Evolutionary conservation across 2,113 vertebrate species (phyloP).

Genomic region (Nanorana parkeri): DNA sequence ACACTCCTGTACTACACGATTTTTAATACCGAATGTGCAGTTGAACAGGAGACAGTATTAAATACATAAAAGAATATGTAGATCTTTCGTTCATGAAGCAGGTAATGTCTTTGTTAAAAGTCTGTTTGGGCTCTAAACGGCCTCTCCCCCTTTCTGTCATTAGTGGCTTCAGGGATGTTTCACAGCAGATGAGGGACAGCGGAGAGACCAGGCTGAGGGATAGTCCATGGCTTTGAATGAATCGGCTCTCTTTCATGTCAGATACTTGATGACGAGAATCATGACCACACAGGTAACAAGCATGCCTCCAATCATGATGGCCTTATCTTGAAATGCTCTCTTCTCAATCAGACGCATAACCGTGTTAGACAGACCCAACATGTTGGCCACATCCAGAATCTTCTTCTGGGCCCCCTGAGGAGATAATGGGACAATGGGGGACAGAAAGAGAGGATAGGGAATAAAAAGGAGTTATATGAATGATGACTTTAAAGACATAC

Average conservation of each 20-base stretch:
- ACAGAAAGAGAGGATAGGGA: not conserved
- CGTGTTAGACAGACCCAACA: constrained; percentile 94
- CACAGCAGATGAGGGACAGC: constrained; percentile 28
- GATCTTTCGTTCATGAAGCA: not conserved
- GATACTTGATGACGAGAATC: constrained; percentile 89
- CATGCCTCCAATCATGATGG: constrained; percentile 97
- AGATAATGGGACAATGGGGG: constrained; percentile 34
- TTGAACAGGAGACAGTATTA: constrained; percentile 3
- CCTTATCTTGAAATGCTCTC: constrained; percentile 93
- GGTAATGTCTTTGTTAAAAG: constrained; percentile 22
- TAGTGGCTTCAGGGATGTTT: constrained; percentile 24
- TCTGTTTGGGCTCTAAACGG: not conserved
- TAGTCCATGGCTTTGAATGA: not conserved
- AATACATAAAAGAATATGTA: constrained; percentile 6
- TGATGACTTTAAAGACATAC: not conserved
- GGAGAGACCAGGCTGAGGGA: constrained; percentile 11
- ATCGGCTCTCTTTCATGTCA: constrained; percentile 78
- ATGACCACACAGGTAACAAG: constrained; percentile 89
- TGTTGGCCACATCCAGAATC: constrained; percentile 96
- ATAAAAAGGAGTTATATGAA: not conserved
- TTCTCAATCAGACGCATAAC: constrained; percentile 97
- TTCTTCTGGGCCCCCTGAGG: constrained; percentile 93
- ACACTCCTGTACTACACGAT: not conserved
- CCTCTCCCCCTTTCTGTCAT: not conserved
- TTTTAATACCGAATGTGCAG: constrained; percentile 41